Evolutionary conservation across 2,888 invertebrate species (phyloP).

Genomic region (Cosmia pyralina): DNA sequence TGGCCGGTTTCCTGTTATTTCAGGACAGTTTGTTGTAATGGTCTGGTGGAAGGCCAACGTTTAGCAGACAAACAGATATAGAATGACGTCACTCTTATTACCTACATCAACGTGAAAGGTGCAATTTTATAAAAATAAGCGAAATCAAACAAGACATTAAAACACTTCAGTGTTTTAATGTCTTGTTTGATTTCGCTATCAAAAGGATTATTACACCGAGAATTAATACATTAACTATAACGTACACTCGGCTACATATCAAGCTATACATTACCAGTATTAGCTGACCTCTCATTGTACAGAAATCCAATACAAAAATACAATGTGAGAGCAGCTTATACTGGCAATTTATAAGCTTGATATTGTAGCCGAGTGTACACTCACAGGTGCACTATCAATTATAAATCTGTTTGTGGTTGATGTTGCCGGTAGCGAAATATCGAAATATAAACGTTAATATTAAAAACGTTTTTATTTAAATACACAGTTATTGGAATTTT

Average conservation of each 20-base stretch:
- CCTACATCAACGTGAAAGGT: neutral
- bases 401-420: constrained; percentile 38
- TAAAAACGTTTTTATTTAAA: constrained; percentile 18
- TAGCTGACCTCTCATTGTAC: too few relatives aligned
- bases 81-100: neutral
- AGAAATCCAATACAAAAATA: too few relatives aligned
- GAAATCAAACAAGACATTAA: constrained; percentile 13
- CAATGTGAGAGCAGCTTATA: too few relatives aligned
- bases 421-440: constrained; percentile 39
- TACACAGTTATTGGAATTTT: neutral
- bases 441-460: constrained; percentile 28
- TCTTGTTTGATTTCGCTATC: too few relatives aligned
- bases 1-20: constrained; percentile 4
- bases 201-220: constrained; percentile 37
- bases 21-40: neutral
- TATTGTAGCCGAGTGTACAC: too few relatives aligned
- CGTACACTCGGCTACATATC: neutral
- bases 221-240: constrained; percentile 27
- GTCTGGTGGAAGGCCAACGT: neutral
- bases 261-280: too few relatives aligned
- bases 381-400: constrained; percentile 10
- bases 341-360: too few relatives aligned
- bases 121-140: neutral
- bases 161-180: too few relatives aligned
- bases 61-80: neutral